Conservation (phyloP, 2,113 vertebrate species). For the Heptranchias perlo region DNA sequence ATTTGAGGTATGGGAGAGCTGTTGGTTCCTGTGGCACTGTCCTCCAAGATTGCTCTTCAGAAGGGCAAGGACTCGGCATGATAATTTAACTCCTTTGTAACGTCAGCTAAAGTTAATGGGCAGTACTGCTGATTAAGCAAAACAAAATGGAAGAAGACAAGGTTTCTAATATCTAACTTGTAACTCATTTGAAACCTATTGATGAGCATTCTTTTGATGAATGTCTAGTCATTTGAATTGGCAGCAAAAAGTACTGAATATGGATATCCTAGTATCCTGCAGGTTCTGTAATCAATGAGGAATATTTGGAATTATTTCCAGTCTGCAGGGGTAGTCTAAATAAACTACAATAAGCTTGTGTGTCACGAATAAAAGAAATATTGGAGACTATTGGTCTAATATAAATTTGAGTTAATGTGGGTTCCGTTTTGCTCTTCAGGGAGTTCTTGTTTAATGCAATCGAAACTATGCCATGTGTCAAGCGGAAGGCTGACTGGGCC, state of each 20-base stretch:
- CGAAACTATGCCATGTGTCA: slow-evolving; percentile 39
- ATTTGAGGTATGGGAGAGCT: neutral
- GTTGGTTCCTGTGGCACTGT: neutral
- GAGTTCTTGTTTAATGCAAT: slow-evolving; percentile 40
- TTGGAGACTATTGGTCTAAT: neutral
- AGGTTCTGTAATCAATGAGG: neutral
- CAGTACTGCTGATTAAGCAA: neutral
- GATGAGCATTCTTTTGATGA: too few relatives aligned
- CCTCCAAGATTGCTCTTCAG: neutral
- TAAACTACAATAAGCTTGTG: neutral
- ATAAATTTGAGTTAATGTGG: neutral
- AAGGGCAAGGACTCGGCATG: neutral
- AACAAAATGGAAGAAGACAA: neutral
- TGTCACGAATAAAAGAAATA: too few relatives aligned
- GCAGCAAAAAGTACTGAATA: neutral
- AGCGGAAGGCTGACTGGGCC: slow-evolving; percentile 39
- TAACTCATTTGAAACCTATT: neutral
- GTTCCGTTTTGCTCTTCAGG: neutral
- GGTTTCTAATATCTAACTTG: neutral
- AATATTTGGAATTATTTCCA: neutral
- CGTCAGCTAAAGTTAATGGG: neutral
- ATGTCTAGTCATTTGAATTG: neutral
- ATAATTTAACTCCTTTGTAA: neutral
- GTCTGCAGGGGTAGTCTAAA: neutral
- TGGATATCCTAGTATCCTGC: neutral